Percentiles rank a stretch among this genome's conserved stretches.
Conservation (phyloP, 2,888 invertebrate genomes). For the Philonicus albiceps region DNA sequence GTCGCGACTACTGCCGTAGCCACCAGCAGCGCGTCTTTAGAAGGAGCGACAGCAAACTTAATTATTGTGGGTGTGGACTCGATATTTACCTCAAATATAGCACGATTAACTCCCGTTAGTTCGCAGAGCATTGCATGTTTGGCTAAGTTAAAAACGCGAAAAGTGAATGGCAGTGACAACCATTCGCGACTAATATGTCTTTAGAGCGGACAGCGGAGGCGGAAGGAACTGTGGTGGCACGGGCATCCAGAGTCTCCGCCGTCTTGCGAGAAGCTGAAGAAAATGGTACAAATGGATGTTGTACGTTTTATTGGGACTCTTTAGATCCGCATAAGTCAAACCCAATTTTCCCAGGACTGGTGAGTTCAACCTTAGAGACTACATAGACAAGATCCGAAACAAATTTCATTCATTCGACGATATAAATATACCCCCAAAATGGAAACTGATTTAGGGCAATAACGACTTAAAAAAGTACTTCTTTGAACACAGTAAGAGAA, state of each 20-base stretch:
- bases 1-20: neutral
- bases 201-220: neutral
- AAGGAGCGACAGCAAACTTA: slow-evolving; percentile 1
- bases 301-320: neutral
- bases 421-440: no score
- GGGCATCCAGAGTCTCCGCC: neutral
- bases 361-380: neutral
- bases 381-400: no score
- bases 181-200: neutral
- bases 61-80: slow-evolving; percentile 37
- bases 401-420: no score
- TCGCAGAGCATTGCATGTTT: neutral
- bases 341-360: neutral
- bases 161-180: slow-evolving; percentile 34
- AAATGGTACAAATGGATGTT: neutral
- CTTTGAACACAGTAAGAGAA: no score
- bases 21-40: neutral
- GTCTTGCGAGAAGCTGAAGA: neutral
- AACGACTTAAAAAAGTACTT: no score
- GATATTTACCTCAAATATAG: neutral
- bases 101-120: neutral
- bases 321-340: slow-evolving; percentile 16
- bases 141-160: neutral
- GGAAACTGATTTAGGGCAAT: no score
- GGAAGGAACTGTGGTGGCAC: neutral